A percentile compares a stretch with the other conserved stretches of the same genome.
phyloP scores from a whole-genome alignment of 2,797 vertebrate species.

The Babyrousa celebensis region DNA sequence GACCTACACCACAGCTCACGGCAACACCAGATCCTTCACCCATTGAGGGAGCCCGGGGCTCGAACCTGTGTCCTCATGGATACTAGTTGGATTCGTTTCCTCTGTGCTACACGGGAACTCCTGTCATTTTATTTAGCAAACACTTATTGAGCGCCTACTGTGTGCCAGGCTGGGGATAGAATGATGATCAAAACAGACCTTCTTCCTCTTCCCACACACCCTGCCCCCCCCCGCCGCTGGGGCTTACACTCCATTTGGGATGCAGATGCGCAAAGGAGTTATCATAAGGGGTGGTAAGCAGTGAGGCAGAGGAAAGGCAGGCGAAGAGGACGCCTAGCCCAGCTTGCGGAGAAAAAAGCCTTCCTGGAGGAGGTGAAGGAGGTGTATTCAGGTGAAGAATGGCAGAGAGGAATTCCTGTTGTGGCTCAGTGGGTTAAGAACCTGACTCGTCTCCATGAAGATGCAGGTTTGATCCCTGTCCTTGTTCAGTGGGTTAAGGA shows the following conservation, averaged over 20 bases:
- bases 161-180: background rate
- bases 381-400: background rate
- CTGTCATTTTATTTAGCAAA: background rate
- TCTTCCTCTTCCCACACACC: background rate
- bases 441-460: no score
- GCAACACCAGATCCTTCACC: no score
- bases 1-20: no score
- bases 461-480: no score
- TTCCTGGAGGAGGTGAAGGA: background rate
- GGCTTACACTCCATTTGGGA: background rate
- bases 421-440: no score
- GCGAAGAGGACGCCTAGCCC: background rate
- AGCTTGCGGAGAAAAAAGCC: background rate
- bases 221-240: background rate
- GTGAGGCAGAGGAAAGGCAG: background rate
- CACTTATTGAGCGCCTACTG: background rate
- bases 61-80: no score
- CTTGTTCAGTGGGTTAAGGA: no score
- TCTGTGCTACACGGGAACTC: no score
- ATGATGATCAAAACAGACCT: background rate
- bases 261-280: background rate
- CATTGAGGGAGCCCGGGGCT: no score
- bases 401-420: background rate
- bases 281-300: rapidly evolving
- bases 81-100: no score